A percentile compares a stretch with the other conserved stretches of the same genome.
These are phyloP conservation scores for Spea multiplicata DNA, from an alignment of 2,113 vertebrate genomes.

Conservation along the genomic window DNA sequence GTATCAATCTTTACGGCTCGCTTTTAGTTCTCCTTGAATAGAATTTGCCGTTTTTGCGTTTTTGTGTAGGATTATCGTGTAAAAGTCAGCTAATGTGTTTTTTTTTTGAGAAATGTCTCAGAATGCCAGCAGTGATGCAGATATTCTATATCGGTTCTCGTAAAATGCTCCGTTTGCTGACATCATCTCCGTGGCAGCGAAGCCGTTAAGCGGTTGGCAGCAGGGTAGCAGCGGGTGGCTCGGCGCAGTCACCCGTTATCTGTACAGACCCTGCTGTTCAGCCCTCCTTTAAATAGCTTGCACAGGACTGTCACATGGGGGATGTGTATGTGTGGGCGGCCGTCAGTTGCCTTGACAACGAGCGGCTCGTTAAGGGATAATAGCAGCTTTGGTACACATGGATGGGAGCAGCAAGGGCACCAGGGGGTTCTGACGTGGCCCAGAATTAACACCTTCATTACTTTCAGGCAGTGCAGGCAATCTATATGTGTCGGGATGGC, in stretches of 20 bases:
- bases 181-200: not conserved
- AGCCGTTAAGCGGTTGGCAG: constrained; percentile 27
- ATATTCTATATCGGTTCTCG: no score
- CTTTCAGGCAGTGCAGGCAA: no score
- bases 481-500: not conserved
- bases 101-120: no score
- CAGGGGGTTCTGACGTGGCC: constrained; percentile 38
- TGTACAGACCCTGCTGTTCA: constrained; percentile 28
- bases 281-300: constrained; percentile 44
- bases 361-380: constrained; percentile 46
- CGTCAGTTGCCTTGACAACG: constrained; percentile 35
- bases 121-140: no score
- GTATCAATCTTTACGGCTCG: no score
- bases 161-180: no score
- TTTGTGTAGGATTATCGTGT: no score
- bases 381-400: constrained; percentile 46
- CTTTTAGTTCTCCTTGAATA: no score
- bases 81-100: no score
- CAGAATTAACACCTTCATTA: constrained; percentile 21
- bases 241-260: constrained; percentile 37
- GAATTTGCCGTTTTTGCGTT: no score
- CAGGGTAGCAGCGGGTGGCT: constrained; percentile 27
- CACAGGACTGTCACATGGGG: constrained; percentile 43
- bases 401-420: constrained; percentile 28
- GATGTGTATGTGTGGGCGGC: constrained; percentile 46